A percentile compares a stretch with the other conserved stretches of the same genome.
phyloP scores from a whole-genome alignment of 1,140 invertebrate genomes.

The Agrypnia vestita region DNA sequence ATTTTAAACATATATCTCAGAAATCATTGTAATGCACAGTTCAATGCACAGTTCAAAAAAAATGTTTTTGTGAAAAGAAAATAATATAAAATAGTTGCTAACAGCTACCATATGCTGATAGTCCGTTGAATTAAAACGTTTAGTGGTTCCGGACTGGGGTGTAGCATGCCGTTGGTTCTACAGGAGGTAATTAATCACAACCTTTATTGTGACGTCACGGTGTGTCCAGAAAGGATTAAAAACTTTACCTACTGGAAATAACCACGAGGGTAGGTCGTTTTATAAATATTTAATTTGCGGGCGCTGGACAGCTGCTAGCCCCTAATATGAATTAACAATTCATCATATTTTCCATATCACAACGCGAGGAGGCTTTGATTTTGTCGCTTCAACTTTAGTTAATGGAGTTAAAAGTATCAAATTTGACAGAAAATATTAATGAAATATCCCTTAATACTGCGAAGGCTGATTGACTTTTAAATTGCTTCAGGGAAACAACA shows the following conservation, averaged over 20 bases:
- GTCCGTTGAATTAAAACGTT: too few species aligned
- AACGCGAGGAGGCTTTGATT: conserved; percentile 24
- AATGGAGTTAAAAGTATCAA: conserved; percentile 24
- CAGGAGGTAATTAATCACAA: conserved; percentile 34
- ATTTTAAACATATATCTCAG: too few species aligned
- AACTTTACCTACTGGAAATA: conserved; percentile 32
- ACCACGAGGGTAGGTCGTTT: conserved; percentile 16
- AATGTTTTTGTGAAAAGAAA: too few species aligned
- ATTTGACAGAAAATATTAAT: conserved; percentile 23
- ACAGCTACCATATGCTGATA: too few species aligned
- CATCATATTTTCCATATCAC: conserved; percentile 17
- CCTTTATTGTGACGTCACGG: conserved; percentile 43
- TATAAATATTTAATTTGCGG: conserved; percentile 37
- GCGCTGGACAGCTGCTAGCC: conserved; percentile 4
- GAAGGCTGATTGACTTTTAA: not conserved
- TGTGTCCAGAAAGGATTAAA: conserved; percentile 40
- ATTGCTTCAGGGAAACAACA: too few species aligned
- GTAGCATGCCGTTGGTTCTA: not conserved
- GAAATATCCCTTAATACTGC: not conserved
- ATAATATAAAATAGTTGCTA: not conserved
- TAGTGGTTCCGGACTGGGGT: not conserved
- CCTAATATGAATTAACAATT: conserved; percentile 29
- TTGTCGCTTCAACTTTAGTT: conserved; percentile 18
- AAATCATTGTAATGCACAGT: too few species aligned
- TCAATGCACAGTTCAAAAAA: too few species aligned